These are phyloP conservation scores for Hydractinia symbiolongicarpus DNA, from an alignment of 30 jellyfish, hydroid and myxozoan species.

Conservation along the genomic window DNA sequence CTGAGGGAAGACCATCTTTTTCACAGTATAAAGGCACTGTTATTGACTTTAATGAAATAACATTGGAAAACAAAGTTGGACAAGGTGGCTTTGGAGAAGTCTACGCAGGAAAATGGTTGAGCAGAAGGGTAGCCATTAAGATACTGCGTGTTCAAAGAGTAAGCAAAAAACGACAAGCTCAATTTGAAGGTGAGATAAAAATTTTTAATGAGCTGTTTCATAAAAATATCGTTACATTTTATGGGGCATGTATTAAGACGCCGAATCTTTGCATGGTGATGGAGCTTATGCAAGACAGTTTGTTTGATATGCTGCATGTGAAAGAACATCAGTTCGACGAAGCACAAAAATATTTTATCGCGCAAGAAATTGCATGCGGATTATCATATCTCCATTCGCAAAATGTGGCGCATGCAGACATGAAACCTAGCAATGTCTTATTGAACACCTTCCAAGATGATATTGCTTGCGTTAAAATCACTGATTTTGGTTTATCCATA, in stretches of 20 bases:
- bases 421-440: background rate
- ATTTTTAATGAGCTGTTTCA: background rate
- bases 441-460: background rate
- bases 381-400: background rate
- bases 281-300: background rate
- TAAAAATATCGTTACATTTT: background rate
- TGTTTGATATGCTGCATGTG: background rate
- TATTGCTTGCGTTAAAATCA: background rate
- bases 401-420: background rate
- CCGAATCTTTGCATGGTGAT: conserved; percentile 8
- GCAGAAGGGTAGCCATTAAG: background rate
- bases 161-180: background rate
- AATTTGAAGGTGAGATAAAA: conserved; percentile 1
- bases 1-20: background rate
- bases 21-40: background rate
- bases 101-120: background rate
- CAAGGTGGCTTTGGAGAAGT: background rate
- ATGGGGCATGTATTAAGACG: background rate
- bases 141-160: background rate
- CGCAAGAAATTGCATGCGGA: background rate
- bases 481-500: background rate
- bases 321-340: background rate
- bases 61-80: background rate
- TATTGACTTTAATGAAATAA: background rate
- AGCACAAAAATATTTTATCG: background rate